phyloP scores from a whole-genome alignment of 1,140 invertebrate species.

The Pomacea maculata region DNA sequence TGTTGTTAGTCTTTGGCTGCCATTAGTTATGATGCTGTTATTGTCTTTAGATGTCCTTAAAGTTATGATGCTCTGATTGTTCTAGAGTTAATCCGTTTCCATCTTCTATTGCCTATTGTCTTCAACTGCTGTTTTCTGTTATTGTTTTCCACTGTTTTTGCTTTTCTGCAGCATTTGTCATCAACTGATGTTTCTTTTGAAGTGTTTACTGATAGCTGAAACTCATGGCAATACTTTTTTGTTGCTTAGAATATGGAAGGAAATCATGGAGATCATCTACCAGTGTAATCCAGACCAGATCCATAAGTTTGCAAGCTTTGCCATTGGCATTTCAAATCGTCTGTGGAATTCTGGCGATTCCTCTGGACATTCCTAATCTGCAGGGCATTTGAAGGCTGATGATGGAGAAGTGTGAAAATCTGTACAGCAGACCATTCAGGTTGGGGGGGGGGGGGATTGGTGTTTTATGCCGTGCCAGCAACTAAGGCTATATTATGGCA shows the following conservation, averaged over 20 bases:
- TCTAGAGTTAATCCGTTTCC: not conserved
- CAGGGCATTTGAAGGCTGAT: too few species aligned
- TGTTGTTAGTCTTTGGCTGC: not conserved
- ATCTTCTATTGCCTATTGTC: not conserved
- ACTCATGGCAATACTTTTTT: not conserved
- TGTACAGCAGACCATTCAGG: too few species aligned
- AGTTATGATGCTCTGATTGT: not conserved
- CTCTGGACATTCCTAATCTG: too few species aligned
- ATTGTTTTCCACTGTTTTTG: not conserved
- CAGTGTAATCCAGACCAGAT: constrained; percentile 8
- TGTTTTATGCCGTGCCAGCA: too few species aligned
- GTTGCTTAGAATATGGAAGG: constrained; percentile 14
- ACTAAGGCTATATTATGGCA: too few species aligned
- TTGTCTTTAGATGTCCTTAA: not conserved
- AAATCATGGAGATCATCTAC: constrained; percentile 13
- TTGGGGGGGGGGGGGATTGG: too few species aligned
- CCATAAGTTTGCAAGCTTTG: not conserved
- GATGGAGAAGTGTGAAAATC: too few species aligned
- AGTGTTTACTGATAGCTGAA: too few species aligned
- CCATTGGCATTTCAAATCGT: too few species aligned
- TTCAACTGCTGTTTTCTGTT: not conserved
- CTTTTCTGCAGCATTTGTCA: constrained; percentile 70
- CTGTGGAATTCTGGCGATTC: too few species aligned
- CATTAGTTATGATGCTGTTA: not conserved
- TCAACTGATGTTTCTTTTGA: not conserved